These are phyloP conservation scores for Cheilosia variabilis DNA, from an alignment of 2,888 invertebrate species.

Conservation along the genomic window DNA sequence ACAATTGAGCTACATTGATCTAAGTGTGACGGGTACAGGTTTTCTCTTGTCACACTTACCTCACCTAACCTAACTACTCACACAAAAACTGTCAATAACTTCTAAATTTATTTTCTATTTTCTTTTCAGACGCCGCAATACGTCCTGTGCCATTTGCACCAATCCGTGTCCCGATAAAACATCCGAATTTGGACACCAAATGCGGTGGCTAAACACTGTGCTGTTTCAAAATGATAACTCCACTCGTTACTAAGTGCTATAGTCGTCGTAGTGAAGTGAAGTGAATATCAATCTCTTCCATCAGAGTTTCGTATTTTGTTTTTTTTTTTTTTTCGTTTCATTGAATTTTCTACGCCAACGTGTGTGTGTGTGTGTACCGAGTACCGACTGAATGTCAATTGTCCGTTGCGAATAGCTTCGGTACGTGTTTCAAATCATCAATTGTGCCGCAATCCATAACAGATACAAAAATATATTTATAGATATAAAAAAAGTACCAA, in stretches of 20 bases:
- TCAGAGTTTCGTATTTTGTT: not conserved
- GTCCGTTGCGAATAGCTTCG: constrained; percentile 38
- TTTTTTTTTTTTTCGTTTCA: not conserved
- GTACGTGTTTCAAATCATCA: constrained; percentile 69
- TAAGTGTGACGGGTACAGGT: too few species aligned
- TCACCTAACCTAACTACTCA: not conserved
- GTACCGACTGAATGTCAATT: constrained; percentile 59
- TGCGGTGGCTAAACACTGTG: constrained; percentile 27
- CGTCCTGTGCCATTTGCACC: not conserved
- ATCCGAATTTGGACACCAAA: constrained; percentile 25
- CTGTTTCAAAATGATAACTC: constrained; percentile 4
- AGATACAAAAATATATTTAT: constrained; percentile 31
- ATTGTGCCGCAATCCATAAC: constrained; percentile 35
- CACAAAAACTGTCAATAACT: too few species aligned
- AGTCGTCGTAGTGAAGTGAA: constrained; percentile 27
- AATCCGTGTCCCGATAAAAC: not conserved
- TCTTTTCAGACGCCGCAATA: constrained; percentile 25
- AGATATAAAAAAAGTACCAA: constrained; percentile 41
- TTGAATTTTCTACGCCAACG: constrained; percentile 31
- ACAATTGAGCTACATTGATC: too few species aligned
- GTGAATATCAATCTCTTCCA: constrained; percentile 15
- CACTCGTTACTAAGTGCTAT: constrained; percentile 34
- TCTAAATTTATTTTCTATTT: not conserved
- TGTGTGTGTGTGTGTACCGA: constrained; percentile 29
- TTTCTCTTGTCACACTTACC: too few species aligned